These are phyloP conservation scores for Trypoxylon attenuatum DNA, from an alignment of 2,888 invertebrate genomes.

Conservation along the genomic window DNA sequence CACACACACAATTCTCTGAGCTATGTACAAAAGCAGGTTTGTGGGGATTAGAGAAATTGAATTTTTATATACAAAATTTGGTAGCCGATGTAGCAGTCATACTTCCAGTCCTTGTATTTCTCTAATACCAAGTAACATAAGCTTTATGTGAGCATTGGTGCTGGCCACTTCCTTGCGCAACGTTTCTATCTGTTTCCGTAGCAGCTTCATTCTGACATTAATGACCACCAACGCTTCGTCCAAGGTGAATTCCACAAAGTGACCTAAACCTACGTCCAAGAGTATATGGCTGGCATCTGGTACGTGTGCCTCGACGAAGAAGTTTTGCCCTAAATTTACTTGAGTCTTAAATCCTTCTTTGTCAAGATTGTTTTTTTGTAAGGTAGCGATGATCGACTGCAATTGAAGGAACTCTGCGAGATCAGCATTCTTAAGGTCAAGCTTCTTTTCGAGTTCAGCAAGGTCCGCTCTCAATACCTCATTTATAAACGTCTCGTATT, in stretches of 20 bases:
- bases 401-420: constrained; percentile 85
- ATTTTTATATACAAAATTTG: not conserved
- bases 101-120: constrained; percentile 76
- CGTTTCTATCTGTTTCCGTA: constrained; percentile 80
- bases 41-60: not conserved
- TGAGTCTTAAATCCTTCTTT: constrained; percentile 80
- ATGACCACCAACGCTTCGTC: constrained; percentile 84
- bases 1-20: not conserved
- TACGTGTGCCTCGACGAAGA: constrained; percentile 87
- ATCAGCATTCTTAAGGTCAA: constrained; percentile 81
- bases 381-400: constrained; percentile 81
- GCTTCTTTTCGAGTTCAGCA: constrained; percentile 77
- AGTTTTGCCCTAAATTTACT: constrained; percentile 89
- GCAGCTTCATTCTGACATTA: constrained; percentile 81
- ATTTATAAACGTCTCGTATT: constrained; percentile 86
- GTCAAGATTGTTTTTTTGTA: constrained; percentile 77
- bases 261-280: constrained; percentile 85
- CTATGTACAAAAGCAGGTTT: not conserved
- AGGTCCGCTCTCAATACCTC: constrained; percentile 85
- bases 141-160: constrained; percentile 86
- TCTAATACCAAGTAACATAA: constrained; percentile 82
- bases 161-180: constrained; percentile 81
- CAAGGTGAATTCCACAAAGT: constrained; percentile 83
- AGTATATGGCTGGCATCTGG: constrained; percentile 81
- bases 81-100: not conserved